Evolutionary conservation across 2,113 vertebrate genomes (phyloP).

Genomic region (Oostethus manadensis): DNA sequence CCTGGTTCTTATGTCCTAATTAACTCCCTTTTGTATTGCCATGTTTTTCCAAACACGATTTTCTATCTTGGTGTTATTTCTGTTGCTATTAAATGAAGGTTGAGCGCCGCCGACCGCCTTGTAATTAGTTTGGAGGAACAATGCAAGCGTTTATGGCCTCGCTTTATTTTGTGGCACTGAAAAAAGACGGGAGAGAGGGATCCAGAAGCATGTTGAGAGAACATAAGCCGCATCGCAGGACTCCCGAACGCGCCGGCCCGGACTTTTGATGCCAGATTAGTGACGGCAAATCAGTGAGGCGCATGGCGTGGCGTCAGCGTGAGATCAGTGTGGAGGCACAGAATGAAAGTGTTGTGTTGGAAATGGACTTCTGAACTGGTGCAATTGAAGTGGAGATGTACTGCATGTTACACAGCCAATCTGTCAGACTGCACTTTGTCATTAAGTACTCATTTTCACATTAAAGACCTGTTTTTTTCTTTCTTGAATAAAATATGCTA

Average conservation of each 20-base stretch:
- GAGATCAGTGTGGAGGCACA: constrained; percentile 34
- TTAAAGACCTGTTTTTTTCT: no score
- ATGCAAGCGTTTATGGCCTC: constrained; percentile 62
- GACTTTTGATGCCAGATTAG: constrained; percentile 68
- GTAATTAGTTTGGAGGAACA: constrained; percentile 68
- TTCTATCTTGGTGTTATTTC: constrained; percentile 55
- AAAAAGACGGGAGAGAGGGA: constrained; percentile 28
- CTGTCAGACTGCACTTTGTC: neutral
- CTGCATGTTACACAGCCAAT: neutral
- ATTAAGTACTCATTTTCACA: no score
- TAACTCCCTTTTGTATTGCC: constrained; percentile 63
- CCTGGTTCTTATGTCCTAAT: constrained; percentile 55
- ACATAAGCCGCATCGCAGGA: constrained; percentile 71
- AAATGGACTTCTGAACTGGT: constrained; percentile 14
- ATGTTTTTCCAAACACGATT: constrained; percentile 60
- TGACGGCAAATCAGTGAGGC: constrained; percentile 56
- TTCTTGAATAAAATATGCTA: no score
- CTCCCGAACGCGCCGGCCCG: constrained; percentile 57
- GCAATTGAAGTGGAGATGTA: constrained; percentile 4
- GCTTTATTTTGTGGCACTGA: constrained; percentile 52
- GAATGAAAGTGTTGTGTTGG: constrained; percentile 44
- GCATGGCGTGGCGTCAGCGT: constrained; percentile 38
- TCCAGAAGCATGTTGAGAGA: constrained; percentile 64
- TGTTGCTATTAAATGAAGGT: constrained; percentile 58
- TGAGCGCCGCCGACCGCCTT: constrained; percentile 52